Conservation (phyloP, 1,140 invertebrate genomes). For the Atta cephalotes region DNA sequence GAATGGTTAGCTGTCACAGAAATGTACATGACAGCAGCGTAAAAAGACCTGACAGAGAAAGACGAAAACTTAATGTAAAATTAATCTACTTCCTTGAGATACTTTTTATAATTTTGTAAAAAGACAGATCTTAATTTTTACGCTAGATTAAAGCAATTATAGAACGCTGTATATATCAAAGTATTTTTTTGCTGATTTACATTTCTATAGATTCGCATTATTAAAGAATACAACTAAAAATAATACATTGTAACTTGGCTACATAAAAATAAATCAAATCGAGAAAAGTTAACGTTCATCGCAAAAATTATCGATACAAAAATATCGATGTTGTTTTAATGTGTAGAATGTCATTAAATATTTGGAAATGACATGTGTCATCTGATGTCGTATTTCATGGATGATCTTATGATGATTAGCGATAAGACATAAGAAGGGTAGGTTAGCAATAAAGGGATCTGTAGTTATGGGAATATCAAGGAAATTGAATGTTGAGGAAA, state of each 20-base stretch:
- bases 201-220: background rate
- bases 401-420: background rate
- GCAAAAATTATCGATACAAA: background rate
- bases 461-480: background rate
- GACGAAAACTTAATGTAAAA: slow-evolving; percentile 22
- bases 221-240: background rate
- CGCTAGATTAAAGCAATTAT: background rate
- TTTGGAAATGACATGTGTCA: slow-evolving; percentile 39
- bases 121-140: slow-evolving; percentile 6
- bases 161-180: background rate
- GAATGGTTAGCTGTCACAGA: background rate
- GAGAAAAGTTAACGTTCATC: background rate
- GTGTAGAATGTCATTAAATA: background rate
- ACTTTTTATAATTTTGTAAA: background rate
- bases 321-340: slow-evolving; percentile 14
- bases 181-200: background rate
- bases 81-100: slow-evolving; percentile 4
- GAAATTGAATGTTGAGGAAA: background rate
- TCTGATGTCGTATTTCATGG: slow-evolving; percentile 28
- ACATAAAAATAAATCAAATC: background rate
- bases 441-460: background rate
- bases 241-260: background rate
- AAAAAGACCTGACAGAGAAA: background rate
- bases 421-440: background rate
- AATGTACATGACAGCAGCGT: background rate